Evolutionary conservation across 2,113 vertebrate species (phyloP).

Genomic region (Odontesthes bonariensis): DNA sequence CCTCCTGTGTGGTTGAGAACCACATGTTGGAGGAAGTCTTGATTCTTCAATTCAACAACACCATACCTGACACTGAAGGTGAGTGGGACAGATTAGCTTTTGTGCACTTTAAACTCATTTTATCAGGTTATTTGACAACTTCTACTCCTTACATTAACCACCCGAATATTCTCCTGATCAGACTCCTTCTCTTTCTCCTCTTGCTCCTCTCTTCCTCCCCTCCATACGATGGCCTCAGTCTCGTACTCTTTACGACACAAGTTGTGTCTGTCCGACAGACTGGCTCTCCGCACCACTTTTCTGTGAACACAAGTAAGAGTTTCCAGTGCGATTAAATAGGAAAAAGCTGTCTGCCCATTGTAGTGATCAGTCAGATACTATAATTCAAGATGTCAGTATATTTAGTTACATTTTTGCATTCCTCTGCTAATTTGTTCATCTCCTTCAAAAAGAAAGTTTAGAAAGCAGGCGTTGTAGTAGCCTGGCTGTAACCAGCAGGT

Average conservation of each 20-base stretch:
- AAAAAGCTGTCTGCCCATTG: no score
- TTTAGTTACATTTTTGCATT: not conserved
- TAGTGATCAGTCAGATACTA: no score
- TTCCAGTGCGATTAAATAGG: slow-evolving; percentile 13
- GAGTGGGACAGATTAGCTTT: slow-evolving; percentile 2
- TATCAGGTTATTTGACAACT: not conserved
- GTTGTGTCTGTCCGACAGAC: slow-evolving; percentile 94
- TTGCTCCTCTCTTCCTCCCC: slow-evolving; percentile 86
- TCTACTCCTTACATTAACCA: slow-evolving; percentile 70
- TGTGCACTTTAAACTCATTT: not conserved
- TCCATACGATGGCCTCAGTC: slow-evolving; percentile 97
- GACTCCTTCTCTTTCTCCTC: slow-evolving; percentile 86
- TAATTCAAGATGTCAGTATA: not conserved
- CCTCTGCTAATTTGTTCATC: not conserved
- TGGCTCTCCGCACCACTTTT: slow-evolving; percentile 96
- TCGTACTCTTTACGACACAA: slow-evolving; percentile 96
- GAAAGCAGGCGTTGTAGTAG: slow-evolving; percentile 7
- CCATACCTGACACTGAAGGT: slow-evolving; percentile 15
- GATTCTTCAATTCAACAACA: not conserved
- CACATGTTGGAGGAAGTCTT: slow-evolving; percentile 10
- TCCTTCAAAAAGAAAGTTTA: not conserved
- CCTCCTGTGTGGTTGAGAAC: not conserved
- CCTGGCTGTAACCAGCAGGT: slow-evolving; percentile 60
- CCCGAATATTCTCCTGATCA: slow-evolving; percentile 90
- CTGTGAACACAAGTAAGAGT: slow-evolving; percentile 72